A percentile compares a stretch with the other conserved stretches of the same genome.
Evolutionary conservation across 2,113 vertebrate genomes (phyloP).

Genomic region (Misgurnus mizolepis): DNA sequence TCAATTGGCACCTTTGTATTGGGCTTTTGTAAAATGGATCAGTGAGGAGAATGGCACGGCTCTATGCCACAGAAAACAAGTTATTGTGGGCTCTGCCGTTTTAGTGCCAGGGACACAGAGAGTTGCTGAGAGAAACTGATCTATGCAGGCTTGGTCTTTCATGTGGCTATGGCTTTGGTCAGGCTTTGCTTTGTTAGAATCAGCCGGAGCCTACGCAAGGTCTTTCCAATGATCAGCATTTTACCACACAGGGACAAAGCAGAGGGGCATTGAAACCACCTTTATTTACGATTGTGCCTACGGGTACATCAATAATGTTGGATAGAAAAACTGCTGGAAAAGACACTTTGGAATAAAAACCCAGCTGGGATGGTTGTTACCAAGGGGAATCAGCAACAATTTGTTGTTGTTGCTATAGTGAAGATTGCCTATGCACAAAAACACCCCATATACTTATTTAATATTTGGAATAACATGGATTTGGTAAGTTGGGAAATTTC

Average conservation of each 20-base stretch:
- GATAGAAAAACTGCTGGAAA: constrained; percentile 51
- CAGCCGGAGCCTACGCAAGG: constrained; percentile 67
- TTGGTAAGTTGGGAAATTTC: neutral
- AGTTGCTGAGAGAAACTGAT: constrained; percentile 70
- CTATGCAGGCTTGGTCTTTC: constrained; percentile 54
- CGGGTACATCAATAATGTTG: constrained; percentile 39
- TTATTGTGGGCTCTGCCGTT: constrained; percentile 62
- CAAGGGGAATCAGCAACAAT: constrained; percentile 29
- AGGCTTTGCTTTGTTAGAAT: constrained; percentile 62
- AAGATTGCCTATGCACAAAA: neutral
- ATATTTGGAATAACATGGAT: neutral
- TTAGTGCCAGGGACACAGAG: constrained; percentile 50
- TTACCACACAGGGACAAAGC: constrained; percentile 56
- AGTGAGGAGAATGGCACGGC: constrained; percentile 66
- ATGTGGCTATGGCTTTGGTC: constrained; percentile 51
- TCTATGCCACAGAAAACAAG: constrained; percentile 57
- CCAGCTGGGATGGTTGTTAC: constrained; percentile 23
- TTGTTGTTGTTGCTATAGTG: constrained; percentile 23
- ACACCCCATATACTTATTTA: no score
- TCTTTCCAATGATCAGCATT: constrained; percentile 75
- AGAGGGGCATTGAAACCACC: constrained; percentile 50
- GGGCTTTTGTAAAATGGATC: constrained; percentile 68
- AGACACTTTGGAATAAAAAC: constrained; percentile 54
- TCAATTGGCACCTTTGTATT: constrained; percentile 67
- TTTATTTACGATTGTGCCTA: constrained; percentile 42